Evolutionary conservation across 2,113 vertebrate species (phyloP).

Genomic region (Perognathus longimembris): DNA sequence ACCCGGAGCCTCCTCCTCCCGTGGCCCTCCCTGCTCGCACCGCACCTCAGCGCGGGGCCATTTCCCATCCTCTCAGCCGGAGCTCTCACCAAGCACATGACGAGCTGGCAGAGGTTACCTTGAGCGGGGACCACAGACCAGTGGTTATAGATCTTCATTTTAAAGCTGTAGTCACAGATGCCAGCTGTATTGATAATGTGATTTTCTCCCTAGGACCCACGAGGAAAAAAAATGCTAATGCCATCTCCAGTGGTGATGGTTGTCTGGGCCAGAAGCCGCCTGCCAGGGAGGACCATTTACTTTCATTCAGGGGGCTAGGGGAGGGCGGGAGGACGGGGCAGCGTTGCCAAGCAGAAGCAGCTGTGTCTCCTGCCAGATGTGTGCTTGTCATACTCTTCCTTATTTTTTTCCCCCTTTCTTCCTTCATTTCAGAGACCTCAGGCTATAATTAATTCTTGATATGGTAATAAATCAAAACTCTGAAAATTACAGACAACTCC

Average conservation of each 20-base stretch:
- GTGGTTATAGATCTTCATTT: constrained; percentile 59
- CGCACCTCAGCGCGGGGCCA: background rate
- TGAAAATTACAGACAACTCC: constrained; percentile 33
- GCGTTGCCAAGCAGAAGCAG: background rate
- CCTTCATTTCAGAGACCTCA: constrained; percentile 56
- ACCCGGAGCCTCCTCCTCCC: background rate
- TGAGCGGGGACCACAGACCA: constrained; percentile 10
- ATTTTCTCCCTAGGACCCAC: constrained; percentile 56
- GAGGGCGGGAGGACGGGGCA: background rate
- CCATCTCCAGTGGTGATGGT: background rate
- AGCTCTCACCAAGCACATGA: constrained; percentile 10
- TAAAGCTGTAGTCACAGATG: constrained; percentile 5
- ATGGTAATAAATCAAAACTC: constrained; percentile 79
- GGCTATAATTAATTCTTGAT: constrained; percentile 77
- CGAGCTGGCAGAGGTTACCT: constrained; percentile 51
- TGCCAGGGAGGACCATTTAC: constrained; percentile 16
- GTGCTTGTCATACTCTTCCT: background rate
- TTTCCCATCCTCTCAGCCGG: background rate
- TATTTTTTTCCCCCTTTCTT: background rate
- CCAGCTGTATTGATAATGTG: constrained; percentile 37
- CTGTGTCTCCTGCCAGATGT: constrained; percentile 59
- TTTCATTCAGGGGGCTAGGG: background rate
- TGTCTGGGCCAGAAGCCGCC: constrained; percentile 47
- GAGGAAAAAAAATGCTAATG: constrained; percentile 49
- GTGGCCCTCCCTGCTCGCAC: accelerated